Conservation (phyloP, 2,797 vertebrate species). For the Bufotes viridis region DNA sequence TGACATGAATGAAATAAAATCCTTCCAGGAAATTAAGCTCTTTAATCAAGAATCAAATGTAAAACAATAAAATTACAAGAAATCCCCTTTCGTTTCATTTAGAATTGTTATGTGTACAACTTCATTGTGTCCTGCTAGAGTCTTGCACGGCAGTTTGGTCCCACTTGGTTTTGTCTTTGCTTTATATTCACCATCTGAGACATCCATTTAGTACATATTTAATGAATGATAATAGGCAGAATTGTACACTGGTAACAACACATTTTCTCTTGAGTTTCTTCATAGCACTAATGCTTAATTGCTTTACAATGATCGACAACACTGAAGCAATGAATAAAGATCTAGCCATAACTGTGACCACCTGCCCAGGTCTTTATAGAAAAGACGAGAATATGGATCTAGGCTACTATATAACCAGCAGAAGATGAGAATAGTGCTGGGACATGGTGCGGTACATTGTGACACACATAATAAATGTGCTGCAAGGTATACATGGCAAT, state of each 20-base stretch:
- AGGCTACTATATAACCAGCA: neutral
- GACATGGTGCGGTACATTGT: no score
- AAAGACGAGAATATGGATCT: neutral
- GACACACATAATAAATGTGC: no score
- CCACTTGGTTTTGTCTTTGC: neutral
- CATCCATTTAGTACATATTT: conserved; percentile 11
- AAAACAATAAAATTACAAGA: neutral
- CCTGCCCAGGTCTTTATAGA: neutral
- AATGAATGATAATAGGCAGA: neutral
- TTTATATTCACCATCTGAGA: neutral
- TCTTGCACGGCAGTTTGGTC: neutral
- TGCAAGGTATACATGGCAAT: no score
- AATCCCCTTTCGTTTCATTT: neutral
- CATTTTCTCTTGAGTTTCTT: neutral
- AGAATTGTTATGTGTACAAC: neutral
- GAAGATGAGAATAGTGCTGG: no score
- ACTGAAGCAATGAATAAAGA: neutral
- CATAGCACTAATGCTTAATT: neutral
- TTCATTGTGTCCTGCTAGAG: neutral
- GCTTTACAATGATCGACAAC: neutral
- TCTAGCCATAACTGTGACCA: neutral
- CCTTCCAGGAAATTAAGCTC: neutral
- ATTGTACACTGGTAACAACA: neutral
- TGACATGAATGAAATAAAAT: neutral
- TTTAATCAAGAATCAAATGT: neutral